Evolutionary conservation across 2,888 invertebrate species (phyloP).

Genomic region (Neria commutata): DNA sequence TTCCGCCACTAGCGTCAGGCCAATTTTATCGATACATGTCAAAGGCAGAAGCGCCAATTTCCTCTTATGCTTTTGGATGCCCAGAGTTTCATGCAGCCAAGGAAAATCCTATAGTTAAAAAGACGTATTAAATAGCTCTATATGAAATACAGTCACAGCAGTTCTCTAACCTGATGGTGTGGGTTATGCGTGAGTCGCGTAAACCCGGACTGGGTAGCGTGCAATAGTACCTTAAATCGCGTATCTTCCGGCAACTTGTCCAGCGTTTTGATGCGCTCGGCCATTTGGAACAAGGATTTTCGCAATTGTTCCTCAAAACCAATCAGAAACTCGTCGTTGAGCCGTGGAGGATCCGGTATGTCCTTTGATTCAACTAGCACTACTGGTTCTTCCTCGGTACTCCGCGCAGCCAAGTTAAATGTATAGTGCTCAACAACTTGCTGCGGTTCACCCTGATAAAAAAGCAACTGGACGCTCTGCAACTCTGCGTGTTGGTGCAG

Average conservation of each 20-base stretch:
- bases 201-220: slow-evolving; percentile 54
- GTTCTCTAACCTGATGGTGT: slow-evolving; percentile 47
- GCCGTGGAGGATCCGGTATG: neutral
- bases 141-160: neutral
- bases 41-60: slow-evolving; percentile 48
- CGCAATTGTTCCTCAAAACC: slow-evolving; percentile 56
- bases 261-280: slow-evolving; percentile 49
- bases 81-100: slow-evolving; percentile 46
- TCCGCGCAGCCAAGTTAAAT: slow-evolving; percentile 23
- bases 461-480: slow-evolving; percentile 45
- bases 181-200: slow-evolving; percentile 47
- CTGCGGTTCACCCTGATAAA: slow-evolving; percentile 41
- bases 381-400: neutral
- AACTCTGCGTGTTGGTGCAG: slow-evolving; percentile 40
- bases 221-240: slow-evolving; percentile 51
- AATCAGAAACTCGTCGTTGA: slow-evolving; percentile 48
- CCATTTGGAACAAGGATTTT: slow-evolving; percentile 44
- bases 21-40: slow-evolving; percentile 39
- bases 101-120: slow-evolving; percentile 51
- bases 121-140: neutral
- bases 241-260: slow-evolving; percentile 42
- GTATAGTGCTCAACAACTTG: slow-evolving; percentile 41
- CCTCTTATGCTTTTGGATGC: slow-evolving; percentile 12
- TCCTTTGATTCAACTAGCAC: neutral
- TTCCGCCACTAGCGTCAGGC: slow-evolving; percentile 47